phyloP scores from a whole-genome alignment of 2,113 vertebrate genomes.

The Rhipidura dahli region DNA sequence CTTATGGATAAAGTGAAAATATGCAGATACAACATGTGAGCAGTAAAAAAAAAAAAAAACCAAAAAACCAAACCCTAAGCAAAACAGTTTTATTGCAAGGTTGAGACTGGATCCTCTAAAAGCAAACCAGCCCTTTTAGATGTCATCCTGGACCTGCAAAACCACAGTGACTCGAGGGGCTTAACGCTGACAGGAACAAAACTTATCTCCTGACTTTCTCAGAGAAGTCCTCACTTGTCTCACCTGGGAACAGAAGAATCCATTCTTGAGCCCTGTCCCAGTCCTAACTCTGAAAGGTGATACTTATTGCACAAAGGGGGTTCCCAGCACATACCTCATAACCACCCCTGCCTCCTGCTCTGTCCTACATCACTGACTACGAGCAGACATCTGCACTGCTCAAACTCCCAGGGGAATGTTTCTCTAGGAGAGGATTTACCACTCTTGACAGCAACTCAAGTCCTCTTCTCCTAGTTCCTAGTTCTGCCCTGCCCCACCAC shows the following conservation, averaged over 20 bases:
- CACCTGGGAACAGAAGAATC: not conserved
- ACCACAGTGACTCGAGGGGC: not conserved
- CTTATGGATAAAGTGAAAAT: not conserved
- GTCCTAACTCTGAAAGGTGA: not conserved
- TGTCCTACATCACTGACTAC: accelerated
- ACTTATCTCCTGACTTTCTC: not conserved
- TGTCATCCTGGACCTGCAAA: not conserved
- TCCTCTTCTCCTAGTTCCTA: not conserved
- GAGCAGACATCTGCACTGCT: not conserved
- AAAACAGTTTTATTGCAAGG: not conserved
- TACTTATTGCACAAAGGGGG: not conserved
- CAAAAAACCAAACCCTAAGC: not conserved
- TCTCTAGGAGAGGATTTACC: not conserved
- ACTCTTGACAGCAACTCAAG: not conserved
- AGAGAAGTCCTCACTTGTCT: not conserved
- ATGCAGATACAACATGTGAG: not conserved
- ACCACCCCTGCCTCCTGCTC: not conserved
- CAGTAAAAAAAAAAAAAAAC: not conserved
- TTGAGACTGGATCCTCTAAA: not conserved
- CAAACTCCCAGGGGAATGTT: not conserved
- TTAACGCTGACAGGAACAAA: not conserved
- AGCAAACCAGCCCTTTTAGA: not conserved
- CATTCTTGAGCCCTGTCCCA: not conserved
- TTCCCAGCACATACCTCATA: not conserved
- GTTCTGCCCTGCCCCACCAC: not conserved